Evolutionary conservation across 2,888 invertebrate species (phyloP).

Genomic region (Oegoconia quadripuncta): DNA sequence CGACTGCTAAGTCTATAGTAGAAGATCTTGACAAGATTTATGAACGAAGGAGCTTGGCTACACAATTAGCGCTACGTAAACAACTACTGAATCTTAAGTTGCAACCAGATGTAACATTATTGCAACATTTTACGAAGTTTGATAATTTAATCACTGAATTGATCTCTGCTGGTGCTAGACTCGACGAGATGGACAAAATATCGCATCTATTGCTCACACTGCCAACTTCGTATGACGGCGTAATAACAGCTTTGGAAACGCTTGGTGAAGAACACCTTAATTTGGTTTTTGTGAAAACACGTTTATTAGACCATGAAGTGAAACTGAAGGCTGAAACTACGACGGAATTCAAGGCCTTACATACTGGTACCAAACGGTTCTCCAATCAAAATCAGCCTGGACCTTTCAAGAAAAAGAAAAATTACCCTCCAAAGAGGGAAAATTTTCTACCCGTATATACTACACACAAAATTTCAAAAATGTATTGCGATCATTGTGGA

Average conservation of each 20-base stretch:
- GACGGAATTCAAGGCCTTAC: conserved; percentile 3
- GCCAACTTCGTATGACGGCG: conserved; percentile 13
- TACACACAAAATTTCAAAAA: not conserved
- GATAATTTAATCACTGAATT: conserved; percentile 8
- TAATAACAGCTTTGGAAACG: conserved; percentile 15
- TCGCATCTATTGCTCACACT: conserved; percentile 13
- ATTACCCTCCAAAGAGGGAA: not conserved
- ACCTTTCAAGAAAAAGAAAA: not conserved
- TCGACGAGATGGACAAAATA: conserved; percentile 11
- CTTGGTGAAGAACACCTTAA: conserved; percentile 8
- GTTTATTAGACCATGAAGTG: conserved; percentile 11
- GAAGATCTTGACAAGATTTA: conserved; percentile 9
- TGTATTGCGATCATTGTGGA: conserved; percentile 6
- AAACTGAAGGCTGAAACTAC: conserved; percentile 5
- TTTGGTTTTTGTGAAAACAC: conserved; percentile 12
- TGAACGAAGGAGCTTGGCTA: conserved; percentile 12
- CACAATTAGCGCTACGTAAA: conserved; percentile 13
- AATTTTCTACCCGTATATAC: not conserved
- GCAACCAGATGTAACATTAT: conserved; percentile 2
- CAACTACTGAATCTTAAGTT: conserved; percentile 9
- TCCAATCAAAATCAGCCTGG: not conserved
- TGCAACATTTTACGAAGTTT: conserved; percentile 2
- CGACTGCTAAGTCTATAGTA: not conserved
- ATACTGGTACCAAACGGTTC: not conserved
- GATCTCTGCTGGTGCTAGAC: conserved; percentile 9